Evolutionary conservation across 2,797 vertebrate genomes (phyloP).

Genomic region (Karalla daura): DNA sequence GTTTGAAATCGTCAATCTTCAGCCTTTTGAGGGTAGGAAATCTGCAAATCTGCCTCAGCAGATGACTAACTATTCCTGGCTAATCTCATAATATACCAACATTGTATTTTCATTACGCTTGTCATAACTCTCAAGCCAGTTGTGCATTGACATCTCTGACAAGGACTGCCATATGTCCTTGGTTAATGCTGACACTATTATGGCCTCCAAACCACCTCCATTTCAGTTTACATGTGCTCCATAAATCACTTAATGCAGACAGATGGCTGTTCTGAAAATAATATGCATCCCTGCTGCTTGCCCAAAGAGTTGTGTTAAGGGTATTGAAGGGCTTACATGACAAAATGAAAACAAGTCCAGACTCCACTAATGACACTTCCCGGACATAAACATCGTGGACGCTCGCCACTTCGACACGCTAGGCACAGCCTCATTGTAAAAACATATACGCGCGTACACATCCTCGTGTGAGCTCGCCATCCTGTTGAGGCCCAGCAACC

Average conservation of each 20-base stretch:
- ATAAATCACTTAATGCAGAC: conserved; percentile 25
- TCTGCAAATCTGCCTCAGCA: no score
- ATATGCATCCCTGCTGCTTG: conserved; percentile 1
- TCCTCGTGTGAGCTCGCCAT: not conserved
- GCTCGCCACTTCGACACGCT: not conserved
- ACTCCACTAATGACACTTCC: not conserved
- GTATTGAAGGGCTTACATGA: not conserved
- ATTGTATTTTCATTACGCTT: not conserved
- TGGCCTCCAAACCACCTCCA: conserved; percentile 25
- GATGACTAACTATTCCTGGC: not conserved
- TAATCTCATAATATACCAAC: not conserved
- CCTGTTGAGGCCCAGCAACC: not conserved
- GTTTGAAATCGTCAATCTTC: no score
- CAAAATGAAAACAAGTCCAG: not conserved
- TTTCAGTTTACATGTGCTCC: not conserved
- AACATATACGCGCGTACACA: not conserved
- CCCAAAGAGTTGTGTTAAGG: not conserved
- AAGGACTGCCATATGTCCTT: conserved; percentile 1
- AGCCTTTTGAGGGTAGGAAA: not conserved
- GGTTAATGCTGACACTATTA: conserved; percentile 4
- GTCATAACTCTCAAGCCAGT: not conserved
- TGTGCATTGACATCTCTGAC: not conserved
- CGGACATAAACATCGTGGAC: no score
- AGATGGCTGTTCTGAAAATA: conserved; percentile 44
- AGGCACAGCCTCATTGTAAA: not conserved